Evolutionary conservation across 1,140 invertebrate genomes (phyloP).

Genomic region (Metopolophium dirhodum): DNA sequence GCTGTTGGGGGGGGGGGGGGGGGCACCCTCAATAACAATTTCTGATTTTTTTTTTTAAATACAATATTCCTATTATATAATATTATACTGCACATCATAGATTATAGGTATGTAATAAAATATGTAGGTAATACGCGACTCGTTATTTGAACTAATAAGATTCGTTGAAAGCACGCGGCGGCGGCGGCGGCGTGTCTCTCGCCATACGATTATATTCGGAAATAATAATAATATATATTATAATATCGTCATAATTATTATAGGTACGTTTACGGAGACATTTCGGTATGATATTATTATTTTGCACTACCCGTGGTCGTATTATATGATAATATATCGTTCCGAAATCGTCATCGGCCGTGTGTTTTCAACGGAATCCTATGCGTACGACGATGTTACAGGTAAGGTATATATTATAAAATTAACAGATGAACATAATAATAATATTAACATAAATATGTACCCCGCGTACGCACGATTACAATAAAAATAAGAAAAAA

Average conservation of each 20-base stretch:
- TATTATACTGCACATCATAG: background rate
- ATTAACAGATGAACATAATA: background rate
- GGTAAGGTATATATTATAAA: background rate
- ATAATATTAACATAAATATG: background rate
- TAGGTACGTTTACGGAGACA: background rate
- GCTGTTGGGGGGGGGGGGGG: background rate
- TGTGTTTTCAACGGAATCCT: background rate
- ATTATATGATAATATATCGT: no score
- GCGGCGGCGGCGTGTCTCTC: background rate
- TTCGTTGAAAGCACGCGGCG: background rate
- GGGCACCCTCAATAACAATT: background rate
- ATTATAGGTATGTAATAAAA: background rate
- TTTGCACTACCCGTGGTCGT: background rate
- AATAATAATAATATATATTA: background rate
- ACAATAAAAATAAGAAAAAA: slow-evolving; percentile 9
- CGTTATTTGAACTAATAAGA: background rate
- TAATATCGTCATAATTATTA: background rate
- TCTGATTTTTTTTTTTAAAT: background rate
- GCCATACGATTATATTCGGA: no score
- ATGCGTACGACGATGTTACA: background rate
- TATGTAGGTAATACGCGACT: background rate
- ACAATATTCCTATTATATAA: background rate
- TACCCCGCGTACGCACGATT: background rate
- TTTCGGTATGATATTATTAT: background rate
- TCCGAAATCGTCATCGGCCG: background rate